Evolutionary conservation across 2,888 invertebrate genomes (phyloP).

Genomic region (Pristionchus japonicus): DNA sequence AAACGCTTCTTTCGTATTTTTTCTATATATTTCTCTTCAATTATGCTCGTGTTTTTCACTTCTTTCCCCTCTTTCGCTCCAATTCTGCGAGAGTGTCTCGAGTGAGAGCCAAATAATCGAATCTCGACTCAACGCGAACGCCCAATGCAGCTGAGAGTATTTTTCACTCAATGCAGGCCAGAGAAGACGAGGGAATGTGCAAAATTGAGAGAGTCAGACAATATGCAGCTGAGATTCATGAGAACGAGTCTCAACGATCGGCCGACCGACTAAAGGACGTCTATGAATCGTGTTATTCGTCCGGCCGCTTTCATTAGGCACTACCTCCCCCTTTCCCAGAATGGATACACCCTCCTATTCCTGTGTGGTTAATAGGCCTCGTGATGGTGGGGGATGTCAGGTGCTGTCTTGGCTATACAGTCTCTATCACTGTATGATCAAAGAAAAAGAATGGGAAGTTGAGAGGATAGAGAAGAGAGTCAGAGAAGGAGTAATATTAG

Average conservation of each 20-base stretch:
- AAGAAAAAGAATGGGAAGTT: no score
- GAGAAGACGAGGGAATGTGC: no score
- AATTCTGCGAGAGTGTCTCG: neutral
- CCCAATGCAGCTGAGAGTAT: neutral
- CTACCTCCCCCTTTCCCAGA: neutral
- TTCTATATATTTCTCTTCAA: neutral
- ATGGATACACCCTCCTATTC: neutral
- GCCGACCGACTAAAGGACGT: neutral
- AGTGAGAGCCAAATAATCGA: conserved; percentile 40
- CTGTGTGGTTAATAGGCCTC: neutral
- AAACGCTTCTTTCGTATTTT: neutral
- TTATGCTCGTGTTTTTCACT: conserved; percentile 36
- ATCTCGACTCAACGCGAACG: neutral
- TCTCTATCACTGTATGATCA: no score
- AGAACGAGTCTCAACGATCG: neutral
- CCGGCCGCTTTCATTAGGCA: neutral
- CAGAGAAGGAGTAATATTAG: no score
- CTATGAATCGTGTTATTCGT: neutral
- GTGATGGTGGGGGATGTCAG: no score
- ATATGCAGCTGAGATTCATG: no score
- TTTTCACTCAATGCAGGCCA: no score
- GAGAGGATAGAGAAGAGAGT: no score
- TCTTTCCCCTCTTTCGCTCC: neutral
- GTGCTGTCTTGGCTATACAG: no score
- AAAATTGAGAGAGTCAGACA: no score